These are phyloP conservation scores for Patella caerulea DNA, from an alignment of 2,888 invertebrate genomes.

Conservation along the genomic window DNA sequence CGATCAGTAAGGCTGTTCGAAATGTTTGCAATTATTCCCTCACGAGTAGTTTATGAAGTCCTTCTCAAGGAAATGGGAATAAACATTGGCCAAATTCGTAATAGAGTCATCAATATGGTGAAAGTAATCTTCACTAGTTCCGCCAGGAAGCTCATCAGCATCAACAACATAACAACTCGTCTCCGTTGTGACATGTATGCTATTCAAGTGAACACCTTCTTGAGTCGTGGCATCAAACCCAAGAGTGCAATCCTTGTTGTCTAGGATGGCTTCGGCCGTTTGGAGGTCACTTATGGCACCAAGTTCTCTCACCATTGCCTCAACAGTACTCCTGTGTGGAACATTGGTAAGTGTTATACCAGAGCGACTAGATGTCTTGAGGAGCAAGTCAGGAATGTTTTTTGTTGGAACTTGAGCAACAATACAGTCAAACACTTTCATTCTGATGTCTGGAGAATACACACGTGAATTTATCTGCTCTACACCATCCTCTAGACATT, in stretches of 20 bases:
- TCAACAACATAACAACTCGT: constrained; percentile 23
- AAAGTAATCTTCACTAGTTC: constrained; percentile 32
- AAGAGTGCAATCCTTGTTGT: constrained; percentile 24
- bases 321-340: constrained; percentile 1
- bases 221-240: constrained; percentile 28
- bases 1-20: constrained; percentile 35
- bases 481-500: neutral
- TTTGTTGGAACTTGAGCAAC: neutral
- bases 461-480: neutral
- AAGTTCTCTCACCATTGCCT: constrained; percentile 19
- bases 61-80: constrained; percentile 14
- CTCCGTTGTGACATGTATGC: constrained; percentile 33
- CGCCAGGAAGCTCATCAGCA: constrained; percentile 33
- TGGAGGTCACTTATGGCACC: constrained; percentile 22
- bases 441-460: neutral
- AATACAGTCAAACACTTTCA: neutral
- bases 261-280: constrained; percentile 22
- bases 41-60: constrained; percentile 18
- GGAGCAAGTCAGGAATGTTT: neutral
- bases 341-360: neutral
- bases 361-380: neutral
- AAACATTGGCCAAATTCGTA: constrained; percentile 19
- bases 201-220: constrained; percentile 27
- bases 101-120: constrained; percentile 28
- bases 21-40: constrained; percentile 25